phyloP scores from a whole-genome alignment of 2,797 vertebrate genomes.

The Diplodus sargus region DNA sequence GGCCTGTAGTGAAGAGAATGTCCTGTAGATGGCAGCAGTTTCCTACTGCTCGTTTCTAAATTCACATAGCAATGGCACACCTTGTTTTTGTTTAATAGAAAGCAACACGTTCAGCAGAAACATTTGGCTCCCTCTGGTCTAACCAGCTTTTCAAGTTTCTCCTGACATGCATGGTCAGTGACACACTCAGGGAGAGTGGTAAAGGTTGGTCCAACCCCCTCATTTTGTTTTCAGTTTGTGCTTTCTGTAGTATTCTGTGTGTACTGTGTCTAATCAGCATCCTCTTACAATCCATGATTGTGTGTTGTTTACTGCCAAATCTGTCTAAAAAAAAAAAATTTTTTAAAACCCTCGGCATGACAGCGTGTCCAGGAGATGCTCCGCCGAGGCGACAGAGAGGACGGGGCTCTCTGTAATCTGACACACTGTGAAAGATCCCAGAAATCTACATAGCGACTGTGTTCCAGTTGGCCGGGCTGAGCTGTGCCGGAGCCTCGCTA shows the following conservation, averaged over 20 bases:
- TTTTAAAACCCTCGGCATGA: conserved; percentile 42
- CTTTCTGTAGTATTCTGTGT: not conserved
- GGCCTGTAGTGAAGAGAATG: conserved; percentile 14
- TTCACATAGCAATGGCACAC: conserved; percentile 5
- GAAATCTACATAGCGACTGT: conserved; percentile 76
- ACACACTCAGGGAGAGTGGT: not conserved
- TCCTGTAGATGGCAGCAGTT: conserved; percentile 79
- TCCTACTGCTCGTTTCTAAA: conserved; percentile 17
- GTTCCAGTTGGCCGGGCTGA: conserved; percentile 78
- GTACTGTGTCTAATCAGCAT: conserved; percentile 8
- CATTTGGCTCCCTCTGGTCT: not conserved
- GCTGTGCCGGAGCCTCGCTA: conserved; percentile 62
- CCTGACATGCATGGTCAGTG: not conserved
- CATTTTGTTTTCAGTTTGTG: not conserved
- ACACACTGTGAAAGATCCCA: conserved; percentile 74
- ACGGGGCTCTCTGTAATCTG: conserved; percentile 68
- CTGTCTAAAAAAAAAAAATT: not conserved
- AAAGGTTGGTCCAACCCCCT: not conserved
- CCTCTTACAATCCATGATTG: conserved; percentile 8
- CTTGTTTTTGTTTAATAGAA: conserved; percentile 47
- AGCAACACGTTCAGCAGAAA: conserved; percentile 23
- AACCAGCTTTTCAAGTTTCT: not conserved
- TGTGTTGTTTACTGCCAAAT: conserved; percentile 32
- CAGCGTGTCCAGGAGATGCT: conserved; percentile 58
- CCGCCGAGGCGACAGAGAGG: conserved; percentile 42